Conservation (phyloP, 2,113 vertebrate genomes). For the Toxostoma redivivum region DNA sequence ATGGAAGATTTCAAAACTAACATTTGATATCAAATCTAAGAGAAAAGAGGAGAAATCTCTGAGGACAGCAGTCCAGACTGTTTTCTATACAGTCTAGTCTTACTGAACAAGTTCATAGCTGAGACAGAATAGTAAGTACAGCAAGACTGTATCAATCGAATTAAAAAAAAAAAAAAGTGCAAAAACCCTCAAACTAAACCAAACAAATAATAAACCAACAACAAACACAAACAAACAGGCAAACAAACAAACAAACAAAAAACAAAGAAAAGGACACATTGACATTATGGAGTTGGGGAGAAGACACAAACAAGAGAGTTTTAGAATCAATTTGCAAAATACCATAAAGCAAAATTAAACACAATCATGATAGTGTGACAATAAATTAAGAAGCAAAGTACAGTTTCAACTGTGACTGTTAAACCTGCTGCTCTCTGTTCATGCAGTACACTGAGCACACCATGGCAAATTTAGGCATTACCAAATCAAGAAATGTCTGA, state of each 20-base stretch:
- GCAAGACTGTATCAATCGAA: background rate
- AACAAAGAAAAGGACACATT: accelerated
- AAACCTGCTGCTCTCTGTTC: background rate
- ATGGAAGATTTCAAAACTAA: constrained; percentile 1
- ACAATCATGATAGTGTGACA: background rate
- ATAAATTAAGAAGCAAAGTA: background rate
- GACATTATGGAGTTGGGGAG: no score
- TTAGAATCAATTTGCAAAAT: background rate
- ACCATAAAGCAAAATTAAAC: background rate
- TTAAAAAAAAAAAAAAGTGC: background rate
- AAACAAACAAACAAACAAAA: background rate
- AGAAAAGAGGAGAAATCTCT: background rate
- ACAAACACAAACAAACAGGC: background rate
- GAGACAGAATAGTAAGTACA: background rate
- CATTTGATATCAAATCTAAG: background rate
- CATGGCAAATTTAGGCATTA: background rate
- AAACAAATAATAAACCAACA: background rate
- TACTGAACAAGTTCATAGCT: background rate
- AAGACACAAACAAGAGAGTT: background rate
- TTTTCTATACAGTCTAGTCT: background rate
- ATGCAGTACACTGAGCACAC: background rate
- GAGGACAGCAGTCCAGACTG: background rate
- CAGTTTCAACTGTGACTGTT: background rate
- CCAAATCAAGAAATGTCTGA: background rate
- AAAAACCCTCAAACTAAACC: background rate